Evolutionary conservation across 2,113 vertebrate genomes (phyloP).

Genomic region (cattle (Bos taurus)): DNA sequence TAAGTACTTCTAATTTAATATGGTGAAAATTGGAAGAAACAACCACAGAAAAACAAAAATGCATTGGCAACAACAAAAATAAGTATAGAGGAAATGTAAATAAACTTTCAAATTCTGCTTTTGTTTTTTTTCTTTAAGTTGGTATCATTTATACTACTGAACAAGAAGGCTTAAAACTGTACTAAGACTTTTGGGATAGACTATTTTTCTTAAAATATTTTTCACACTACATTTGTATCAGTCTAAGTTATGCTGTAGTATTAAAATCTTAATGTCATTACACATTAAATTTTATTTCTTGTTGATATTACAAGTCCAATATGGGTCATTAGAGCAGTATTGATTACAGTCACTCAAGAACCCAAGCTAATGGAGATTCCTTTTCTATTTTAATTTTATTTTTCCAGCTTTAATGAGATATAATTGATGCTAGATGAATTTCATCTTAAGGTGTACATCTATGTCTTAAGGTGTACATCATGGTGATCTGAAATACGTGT

Average conservation of each 20-base stretch:
- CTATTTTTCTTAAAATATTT: not conserved
- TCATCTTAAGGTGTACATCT: not conserved
- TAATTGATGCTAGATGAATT: not conserved
- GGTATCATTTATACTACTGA: not conserved
- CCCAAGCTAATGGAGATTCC: not conserved
- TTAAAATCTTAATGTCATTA: conserved; percentile 12
- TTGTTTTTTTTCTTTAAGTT: not conserved
- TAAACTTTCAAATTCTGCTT: not conserved
- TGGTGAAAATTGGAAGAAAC: not conserved
- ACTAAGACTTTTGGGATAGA: not conserved
- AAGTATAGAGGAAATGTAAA: not conserved
- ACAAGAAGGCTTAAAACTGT: not conserved
- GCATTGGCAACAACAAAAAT: not conserved
- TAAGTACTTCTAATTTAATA: not conserved
- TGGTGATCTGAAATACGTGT: not conserved
- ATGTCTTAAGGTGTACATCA: not conserved
- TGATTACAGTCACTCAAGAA: not conserved
- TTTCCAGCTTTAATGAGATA: not conserved
- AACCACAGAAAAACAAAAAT: not conserved
- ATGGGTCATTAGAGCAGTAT: not conserved
- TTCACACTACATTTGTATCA: not conserved
- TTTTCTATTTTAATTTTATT: not conserved
- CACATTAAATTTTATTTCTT: not conserved
- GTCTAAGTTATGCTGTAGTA: not conserved
- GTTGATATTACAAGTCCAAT: not conserved